Conservation (phyloP, 2,888 invertebrate genomes). For the Acronicta alni region DNA sequence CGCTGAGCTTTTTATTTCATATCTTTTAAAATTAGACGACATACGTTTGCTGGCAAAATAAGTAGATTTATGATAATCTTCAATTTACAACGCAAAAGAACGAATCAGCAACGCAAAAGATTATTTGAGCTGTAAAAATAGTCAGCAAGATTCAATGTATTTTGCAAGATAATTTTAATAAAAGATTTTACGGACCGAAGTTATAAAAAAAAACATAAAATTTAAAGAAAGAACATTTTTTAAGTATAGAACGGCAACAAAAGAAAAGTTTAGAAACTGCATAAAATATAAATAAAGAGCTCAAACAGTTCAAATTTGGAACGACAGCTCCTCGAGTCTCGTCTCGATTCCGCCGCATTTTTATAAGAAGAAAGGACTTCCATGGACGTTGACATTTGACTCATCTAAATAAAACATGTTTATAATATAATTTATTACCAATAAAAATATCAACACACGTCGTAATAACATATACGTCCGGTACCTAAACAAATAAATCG, state of each 20-base stretch:
- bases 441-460: constrained; percentile 23
- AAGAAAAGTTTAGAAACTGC: not conserved
- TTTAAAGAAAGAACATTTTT: not conserved
- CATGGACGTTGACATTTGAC: constrained; percentile 25
- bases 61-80: no score
- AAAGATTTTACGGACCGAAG: not conserved
- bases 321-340: constrained; percentile 2
- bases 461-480: constrained; percentile 11
- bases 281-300: not conserved
- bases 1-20: constrained; percentile 6
- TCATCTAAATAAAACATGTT: constrained; percentile 20
- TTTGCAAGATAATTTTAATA: not conserved
- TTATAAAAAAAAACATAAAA: no score
- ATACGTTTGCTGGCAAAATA: no score
- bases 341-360: not conserved
- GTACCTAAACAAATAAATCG: constrained; percentile 11
- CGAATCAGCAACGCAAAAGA: no score
- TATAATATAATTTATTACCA: constrained; percentile 19
- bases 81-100: no score
- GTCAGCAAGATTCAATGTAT: not conserved
- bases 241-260: not conserved
- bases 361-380: constrained; percentile 7
- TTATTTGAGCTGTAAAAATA: constrained; percentile 23
- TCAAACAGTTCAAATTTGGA: constrained; percentile 25
- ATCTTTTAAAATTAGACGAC: constrained; percentile 22